Evolutionary conservation across 2,113 vertebrate species (phyloP).

Genomic region (Ceyx melanurus): DNA sequence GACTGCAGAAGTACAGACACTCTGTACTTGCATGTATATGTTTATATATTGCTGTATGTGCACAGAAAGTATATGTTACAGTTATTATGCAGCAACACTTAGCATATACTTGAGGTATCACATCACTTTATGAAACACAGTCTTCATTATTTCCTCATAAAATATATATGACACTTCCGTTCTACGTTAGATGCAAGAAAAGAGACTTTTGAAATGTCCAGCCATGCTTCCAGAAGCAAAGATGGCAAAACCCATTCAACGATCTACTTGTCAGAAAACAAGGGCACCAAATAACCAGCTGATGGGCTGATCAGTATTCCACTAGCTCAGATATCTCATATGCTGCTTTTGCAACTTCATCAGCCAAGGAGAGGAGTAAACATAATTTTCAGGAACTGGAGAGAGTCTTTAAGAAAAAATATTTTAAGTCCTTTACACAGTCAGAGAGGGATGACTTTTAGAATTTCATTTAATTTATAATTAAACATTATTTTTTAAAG

Average conservation of each 20-base stretch:
- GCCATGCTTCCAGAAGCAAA: not conserved
- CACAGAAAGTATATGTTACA: accelerated
- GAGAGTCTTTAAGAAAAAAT: not conserved
- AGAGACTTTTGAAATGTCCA: not conserved
- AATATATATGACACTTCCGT: not conserved
- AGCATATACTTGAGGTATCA: not conserved
- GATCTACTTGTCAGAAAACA: not conserved
- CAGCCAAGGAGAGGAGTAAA: not conserved
- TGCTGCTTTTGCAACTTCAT: not conserved
- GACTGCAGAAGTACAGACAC: not conserved
- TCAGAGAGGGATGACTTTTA: not conserved
- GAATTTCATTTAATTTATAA: not conserved
- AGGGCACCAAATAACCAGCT: not conserved
- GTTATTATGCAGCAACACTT: not conserved
- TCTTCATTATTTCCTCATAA: not conserved
- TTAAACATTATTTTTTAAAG: not conserved
- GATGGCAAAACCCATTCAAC: not conserved
- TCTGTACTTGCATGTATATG: no score
- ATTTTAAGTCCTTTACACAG: not conserved
- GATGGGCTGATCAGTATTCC: not conserved
- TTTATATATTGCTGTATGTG: not conserved
- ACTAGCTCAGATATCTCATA: not conserved
- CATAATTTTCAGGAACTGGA: not conserved
- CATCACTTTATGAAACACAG: not conserved
- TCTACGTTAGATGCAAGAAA: not conserved